phyloP scores from a whole-genome alignment of 2,888 invertebrate genomes.

The Eupithecia insigniata region DNA sequence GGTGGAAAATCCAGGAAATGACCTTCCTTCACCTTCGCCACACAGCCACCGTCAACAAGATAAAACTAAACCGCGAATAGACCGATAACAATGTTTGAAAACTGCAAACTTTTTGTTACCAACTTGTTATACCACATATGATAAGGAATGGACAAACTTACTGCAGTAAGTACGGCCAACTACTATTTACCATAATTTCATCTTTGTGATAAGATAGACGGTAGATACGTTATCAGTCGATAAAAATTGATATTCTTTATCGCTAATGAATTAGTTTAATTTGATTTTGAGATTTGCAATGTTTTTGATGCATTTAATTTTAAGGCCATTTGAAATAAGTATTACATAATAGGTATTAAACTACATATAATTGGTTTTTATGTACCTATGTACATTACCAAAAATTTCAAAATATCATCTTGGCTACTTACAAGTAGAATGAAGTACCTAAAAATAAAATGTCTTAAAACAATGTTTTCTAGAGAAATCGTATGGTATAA shows the following conservation, averaged over 20 bases:
- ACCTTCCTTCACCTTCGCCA: slow-evolving; percentile 11
- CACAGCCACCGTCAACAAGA: slow-evolving; percentile 13
- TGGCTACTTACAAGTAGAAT: too few species aligned
- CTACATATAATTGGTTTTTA: neutral
- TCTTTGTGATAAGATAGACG: slow-evolving; percentile 63
- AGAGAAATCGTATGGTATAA: too few species aligned
- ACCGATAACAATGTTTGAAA: slow-evolving; percentile 57
- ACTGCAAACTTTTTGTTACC: slow-evolving; percentile 52
- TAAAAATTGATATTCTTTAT: slow-evolving; percentile 53
- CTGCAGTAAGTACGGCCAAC: slow-evolving; percentile 55
- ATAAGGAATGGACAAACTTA: slow-evolving; percentile 54
- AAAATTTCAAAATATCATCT: too few species aligned
- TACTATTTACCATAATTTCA: slow-evolving; percentile 73
- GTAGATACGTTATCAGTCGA: slow-evolving; percentile 42
- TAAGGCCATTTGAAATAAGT: neutral
- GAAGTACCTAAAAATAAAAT: too few species aligned
- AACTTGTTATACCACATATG: slow-evolving; percentile 26
- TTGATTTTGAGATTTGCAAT: slow-evolving; percentile 56
- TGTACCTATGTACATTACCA: too few species aligned
- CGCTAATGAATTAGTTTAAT: slow-evolving; percentile 54
- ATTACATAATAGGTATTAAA: neutral
- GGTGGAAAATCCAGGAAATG: slow-evolving; percentile 2
- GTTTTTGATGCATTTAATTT: slow-evolving; percentile 35
- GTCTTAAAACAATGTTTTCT: too few species aligned
- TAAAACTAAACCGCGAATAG: slow-evolving; percentile 35